Conservation (phyloP, 2,888 invertebrate genomes). For the Anorthoa munda region DNA sequence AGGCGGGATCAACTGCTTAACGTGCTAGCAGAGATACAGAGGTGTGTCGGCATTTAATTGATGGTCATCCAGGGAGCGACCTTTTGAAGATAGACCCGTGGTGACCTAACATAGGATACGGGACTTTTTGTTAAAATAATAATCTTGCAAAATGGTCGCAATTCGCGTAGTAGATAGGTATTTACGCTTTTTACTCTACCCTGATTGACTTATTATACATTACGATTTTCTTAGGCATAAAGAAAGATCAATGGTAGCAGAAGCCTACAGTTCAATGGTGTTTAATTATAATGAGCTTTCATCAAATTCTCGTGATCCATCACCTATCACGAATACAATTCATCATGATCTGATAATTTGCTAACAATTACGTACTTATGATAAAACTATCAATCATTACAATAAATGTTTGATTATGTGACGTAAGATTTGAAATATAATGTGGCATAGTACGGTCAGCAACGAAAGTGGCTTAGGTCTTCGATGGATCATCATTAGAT, state of each 20-base stretch:
- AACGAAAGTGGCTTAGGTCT: neutral
- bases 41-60: too few species aligned
- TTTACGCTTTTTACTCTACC: too few species aligned
- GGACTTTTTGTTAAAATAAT: too few species aligned
- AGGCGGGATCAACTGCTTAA: too few species aligned
- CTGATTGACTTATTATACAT: too few species aligned
- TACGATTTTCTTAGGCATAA: neutral
- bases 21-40: too few species aligned
- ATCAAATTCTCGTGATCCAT: conserved; percentile 31
- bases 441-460: neutral
- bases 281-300: conserved; percentile 11
- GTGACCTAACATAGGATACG: too few species aligned
- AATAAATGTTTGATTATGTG: conserved; percentile 34
- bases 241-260: too few species aligned
- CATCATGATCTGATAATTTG: conserved; percentile 41
- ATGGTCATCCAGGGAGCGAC: too few species aligned
- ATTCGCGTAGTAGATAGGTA: too few species aligned
- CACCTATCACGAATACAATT: conserved; percentile 5
- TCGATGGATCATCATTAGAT: neutral
- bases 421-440: conserved; percentile 15
- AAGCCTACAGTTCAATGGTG: neutral
- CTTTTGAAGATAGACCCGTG: too few species aligned
- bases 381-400: conserved; percentile 39
- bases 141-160: too few species aligned
- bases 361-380: conserved; percentile 24